Evolutionary conservation across 2,797 vertebrate genomes (phyloP), one percentile per base, ranked within the genome.

Genomic region (Bradypus variegatus): DNA sequence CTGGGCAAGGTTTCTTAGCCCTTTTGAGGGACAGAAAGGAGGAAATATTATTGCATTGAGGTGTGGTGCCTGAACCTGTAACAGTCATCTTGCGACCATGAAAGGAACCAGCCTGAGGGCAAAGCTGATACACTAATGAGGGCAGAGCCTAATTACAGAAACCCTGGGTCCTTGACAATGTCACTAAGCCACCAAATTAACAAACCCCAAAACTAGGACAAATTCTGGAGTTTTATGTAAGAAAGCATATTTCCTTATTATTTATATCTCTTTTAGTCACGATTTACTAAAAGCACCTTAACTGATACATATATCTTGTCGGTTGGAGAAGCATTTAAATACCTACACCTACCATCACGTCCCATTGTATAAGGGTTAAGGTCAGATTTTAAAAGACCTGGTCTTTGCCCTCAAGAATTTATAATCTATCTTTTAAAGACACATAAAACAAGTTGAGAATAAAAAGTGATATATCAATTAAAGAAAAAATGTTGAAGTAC

Each of bases 341-440:
- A 80, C 21, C 64, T 91, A 93, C 41, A 45, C 41, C 41, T 45
- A 45, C 41, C n/a, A 81, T 65, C 72, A 92, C 9, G 76, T 65
- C 33, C 48, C n/a, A 73, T 64, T 55, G 70, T 72, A 67, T 1
- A 78, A 92, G 16, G 38, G 75, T 88, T 92, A 88, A 69, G 5
- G 73, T 88, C 53, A 89, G 64, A 89, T 89, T 79, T 94, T 41
- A 89, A 88, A 95, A 80, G 62, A 92, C 87, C 6, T 73, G 16
- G 41, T 84, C 62, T 94, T 81, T 86, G 69, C 55, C 53, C 62
- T 83, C 33, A 94, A 84, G 58, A 83, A 36, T 36, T 77, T 90
- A 73, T 2, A 62, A 53, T 80, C 75, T 90, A 29, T 60, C 90
- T 93, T 94, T 78, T 83, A 50, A 64, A 91, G 62, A 88, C 33